Evolutionary conservation across 2,797 vertebrate genomes (phyloP).

Genomic region (Danio tinwini): DNA sequence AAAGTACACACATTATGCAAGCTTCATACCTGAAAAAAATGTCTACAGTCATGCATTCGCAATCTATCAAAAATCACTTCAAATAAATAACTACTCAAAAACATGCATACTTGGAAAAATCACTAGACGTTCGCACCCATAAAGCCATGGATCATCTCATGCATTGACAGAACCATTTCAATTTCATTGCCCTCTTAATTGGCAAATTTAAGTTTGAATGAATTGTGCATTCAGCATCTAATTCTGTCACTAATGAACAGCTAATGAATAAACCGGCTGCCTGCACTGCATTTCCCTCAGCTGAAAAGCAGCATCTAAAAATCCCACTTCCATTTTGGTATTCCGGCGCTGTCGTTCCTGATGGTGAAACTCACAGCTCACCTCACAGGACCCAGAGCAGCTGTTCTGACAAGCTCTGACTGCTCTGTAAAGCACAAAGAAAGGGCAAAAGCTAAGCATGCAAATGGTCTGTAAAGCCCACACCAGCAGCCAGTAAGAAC

Average conservation of each 20-base stretch:
- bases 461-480: conserved; percentile 34
- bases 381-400: conserved; percentile 16
- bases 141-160: not conserved
- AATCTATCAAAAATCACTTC: not conserved
- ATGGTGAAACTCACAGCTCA: conserved; percentile 17
- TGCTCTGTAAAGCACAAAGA: conserved; percentile 34
- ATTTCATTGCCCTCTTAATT: conserved; percentile 15
- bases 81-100: not conserved
- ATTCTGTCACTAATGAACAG: conserved; percentile 24
- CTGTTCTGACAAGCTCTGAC: conserved; percentile 18
- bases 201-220: not conserved
- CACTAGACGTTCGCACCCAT: conserved; percentile 4
- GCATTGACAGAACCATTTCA: conserved; percentile 21
- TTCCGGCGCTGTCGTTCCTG: not conserved
- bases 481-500: conserved; percentile 2
- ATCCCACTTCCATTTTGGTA: conserved; percentile 14
- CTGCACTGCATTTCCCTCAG: not conserved
- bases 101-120: not conserved
- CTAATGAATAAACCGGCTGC: conserved; percentile 16
- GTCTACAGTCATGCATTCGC: not conserved
- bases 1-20: not conserved
- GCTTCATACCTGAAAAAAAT: too few relatives aligned
- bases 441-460: conserved; percentile 28
- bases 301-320: not conserved
- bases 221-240: conserved; percentile 1